These are phyloP conservation scores for Drosophila erecta DNA, from an alignment of 1,140 invertebrate genomes.

Conservation along the genomic window DNA sequence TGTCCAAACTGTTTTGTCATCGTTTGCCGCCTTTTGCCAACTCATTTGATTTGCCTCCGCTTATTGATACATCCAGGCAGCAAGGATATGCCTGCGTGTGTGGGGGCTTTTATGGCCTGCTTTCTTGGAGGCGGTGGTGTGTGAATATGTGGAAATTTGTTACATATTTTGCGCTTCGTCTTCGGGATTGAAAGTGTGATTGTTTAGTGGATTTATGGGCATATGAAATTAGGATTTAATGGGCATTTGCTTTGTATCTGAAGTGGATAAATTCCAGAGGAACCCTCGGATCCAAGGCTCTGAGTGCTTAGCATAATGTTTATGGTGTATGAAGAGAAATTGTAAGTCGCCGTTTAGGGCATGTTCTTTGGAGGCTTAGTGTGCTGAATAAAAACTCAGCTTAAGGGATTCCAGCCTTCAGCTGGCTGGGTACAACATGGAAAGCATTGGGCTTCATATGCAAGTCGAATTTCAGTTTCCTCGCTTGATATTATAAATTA, in stretches of 20 bases:
- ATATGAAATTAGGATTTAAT: conserved; percentile 82
- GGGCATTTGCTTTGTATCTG: conserved; percentile 73
- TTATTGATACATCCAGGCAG: conserved; percentile 67
- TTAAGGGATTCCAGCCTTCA: not conserved
- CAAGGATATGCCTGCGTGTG: conserved; percentile 18
- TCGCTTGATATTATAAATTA: conserved; percentile 43
- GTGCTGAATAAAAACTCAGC: not conserved
- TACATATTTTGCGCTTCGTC: conserved; percentile 69
- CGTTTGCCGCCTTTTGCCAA: conserved; percentile 70
- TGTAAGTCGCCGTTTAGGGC: conserved; percentile 64
- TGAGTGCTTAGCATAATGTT: conserved; percentile 72
- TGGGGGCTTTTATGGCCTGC: conserved; percentile 74
- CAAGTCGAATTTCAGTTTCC: conserved; percentile 14
- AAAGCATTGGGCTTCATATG: conserved; percentile 7
- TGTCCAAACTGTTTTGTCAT: conserved; percentile 30
- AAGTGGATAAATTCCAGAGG: conserved; percentile 65
- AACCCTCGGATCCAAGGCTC: conserved; percentile 26
- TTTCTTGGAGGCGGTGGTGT: conserved; percentile 67
- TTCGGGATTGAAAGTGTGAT: conserved; percentile 67
- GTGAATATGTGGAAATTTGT: conserved; percentile 79
- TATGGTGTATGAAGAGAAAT: conserved; percentile 61
- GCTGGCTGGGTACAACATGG: not conserved
- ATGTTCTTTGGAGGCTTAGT: conserved; percentile 13
- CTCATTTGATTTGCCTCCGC: conserved; percentile 73
- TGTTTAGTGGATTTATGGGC: conserved; percentile 81